phyloP scores from a whole-genome alignment of 2,113 vertebrate genomes.

The Ailurus styani region DNA sequence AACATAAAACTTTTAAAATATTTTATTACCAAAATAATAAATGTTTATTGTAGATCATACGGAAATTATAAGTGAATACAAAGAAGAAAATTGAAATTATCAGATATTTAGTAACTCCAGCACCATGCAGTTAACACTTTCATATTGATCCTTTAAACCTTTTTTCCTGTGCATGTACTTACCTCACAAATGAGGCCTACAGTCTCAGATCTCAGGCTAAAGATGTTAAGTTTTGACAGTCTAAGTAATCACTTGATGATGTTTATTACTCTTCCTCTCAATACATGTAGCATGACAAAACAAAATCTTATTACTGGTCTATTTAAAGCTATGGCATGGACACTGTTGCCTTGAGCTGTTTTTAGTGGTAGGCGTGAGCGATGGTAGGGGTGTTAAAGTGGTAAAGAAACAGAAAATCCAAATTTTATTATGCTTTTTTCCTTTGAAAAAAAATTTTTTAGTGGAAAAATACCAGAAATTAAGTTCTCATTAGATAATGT shows the following conservation, averaged over 20 bases:
- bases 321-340: not conserved
- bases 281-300: not conserved
- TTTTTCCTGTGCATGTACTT: not conserved
- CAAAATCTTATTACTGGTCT: not conserved
- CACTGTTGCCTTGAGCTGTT: not conserved
- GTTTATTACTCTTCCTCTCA: not conserved
- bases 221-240: not conserved
- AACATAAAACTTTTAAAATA: not conserved
- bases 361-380: not conserved
- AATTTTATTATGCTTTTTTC: not conserved
- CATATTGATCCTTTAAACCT: not conserved
- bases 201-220: not conserved
- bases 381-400: not conserved
- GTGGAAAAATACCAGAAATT: constrained; percentile 66
- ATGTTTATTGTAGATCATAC: not conserved
- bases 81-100: not conserved
- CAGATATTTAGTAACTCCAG: not conserved
- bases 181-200: not conserved
- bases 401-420: not conserved
- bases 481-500: constrained; percentile 49
- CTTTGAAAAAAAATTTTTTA: not conserved
- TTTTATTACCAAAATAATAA: not conserved
- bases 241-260: not conserved
- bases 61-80: not conserved
- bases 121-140: not conserved